Evolutionary conservation across 1,140 invertebrate species (phyloP).

Genomic region (Lordiphosa collinella): DNA sequence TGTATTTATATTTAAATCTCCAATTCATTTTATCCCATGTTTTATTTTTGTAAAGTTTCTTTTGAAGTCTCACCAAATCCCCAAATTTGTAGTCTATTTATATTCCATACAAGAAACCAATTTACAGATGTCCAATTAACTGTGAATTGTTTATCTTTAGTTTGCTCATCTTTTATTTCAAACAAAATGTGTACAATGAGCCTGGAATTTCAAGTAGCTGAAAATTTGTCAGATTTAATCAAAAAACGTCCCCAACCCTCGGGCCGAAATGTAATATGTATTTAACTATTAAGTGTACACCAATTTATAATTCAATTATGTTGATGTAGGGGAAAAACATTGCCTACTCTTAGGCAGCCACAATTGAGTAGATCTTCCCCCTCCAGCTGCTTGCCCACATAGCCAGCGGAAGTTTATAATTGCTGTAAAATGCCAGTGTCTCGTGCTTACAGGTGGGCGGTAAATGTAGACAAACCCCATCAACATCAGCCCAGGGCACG

Average conservation of each 20-base stretch:
- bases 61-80: no score
- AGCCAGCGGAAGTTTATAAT: conserved; percentile 48
- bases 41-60: no score
- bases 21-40: no score
- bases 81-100: neutral
- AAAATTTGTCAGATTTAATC: neutral
- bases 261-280: conserved; percentile 13
- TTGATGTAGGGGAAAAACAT: conserved; percentile 2
- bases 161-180: neutral
- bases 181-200: neutral
- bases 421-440: conserved; percentile 10
- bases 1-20: no score
- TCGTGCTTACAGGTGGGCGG: conserved; percentile 34
- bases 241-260: neutral
- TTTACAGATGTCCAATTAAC: conserved; percentile 11
- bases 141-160: conserved; percentile 6
- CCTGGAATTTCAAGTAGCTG: conserved; percentile 8
- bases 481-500: conserved; percentile 33
- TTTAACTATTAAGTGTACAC: conserved; percentile 22
- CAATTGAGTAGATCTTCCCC: conserved; percentile 3
- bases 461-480: neutral
- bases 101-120: conserved; percentile 9
- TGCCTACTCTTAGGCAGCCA: neutral
- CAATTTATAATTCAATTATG: conserved; percentile 62
- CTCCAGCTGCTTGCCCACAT: neutral